phyloP scores from a whole-genome alignment of 2,888 invertebrate species.

The Panorpa germanica region DNA sequence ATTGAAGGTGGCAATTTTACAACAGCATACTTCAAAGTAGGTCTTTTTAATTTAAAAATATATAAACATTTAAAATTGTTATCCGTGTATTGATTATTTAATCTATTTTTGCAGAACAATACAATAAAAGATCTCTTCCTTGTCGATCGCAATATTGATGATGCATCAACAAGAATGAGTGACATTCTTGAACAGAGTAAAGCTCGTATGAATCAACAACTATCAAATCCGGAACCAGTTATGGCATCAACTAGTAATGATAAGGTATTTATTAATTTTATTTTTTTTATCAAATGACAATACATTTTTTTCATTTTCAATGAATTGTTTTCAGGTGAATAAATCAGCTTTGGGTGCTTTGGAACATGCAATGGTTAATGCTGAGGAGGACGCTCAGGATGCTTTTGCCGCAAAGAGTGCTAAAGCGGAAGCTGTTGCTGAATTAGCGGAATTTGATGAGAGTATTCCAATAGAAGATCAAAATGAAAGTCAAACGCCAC shows the following conservation, averaged over 20 bases:
- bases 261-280: too few relatives aligned
- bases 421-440: conserved; percentile 74
- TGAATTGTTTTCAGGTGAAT: too few relatives aligned
- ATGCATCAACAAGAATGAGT: conserved; percentile 34
- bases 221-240: too few relatives aligned
- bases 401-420: conserved; percentile 79
- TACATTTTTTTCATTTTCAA: too few relatives aligned
- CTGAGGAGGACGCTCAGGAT: conserved; percentile 91
- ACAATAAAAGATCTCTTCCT: conserved; percentile 87
- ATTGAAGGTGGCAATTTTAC: conserved; percentile 99
- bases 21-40: conserved; percentile 91
- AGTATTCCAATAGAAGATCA: conserved; percentile 68
- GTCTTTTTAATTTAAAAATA: too few relatives aligned
- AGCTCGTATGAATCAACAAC: too few relatives aligned
- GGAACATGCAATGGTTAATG: conserved; percentile 72
- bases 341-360: conserved; percentile 42
- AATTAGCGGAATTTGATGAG: conserved; percentile 91
- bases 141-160: conserved; percentile 43
- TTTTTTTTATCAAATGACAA: too few relatives aligned
- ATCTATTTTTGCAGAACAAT: too few relatives aligned
- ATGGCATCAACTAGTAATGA: too few relatives aligned
- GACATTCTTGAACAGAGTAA: conserved; percentile 31
- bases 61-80: too few relatives aligned
- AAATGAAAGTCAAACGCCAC: conserved; percentile 28
- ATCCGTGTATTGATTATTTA: too few relatives aligned